Conservation (phyloP, 2,113 vertebrate species). For the Gadus chalcogrammus region DNA sequence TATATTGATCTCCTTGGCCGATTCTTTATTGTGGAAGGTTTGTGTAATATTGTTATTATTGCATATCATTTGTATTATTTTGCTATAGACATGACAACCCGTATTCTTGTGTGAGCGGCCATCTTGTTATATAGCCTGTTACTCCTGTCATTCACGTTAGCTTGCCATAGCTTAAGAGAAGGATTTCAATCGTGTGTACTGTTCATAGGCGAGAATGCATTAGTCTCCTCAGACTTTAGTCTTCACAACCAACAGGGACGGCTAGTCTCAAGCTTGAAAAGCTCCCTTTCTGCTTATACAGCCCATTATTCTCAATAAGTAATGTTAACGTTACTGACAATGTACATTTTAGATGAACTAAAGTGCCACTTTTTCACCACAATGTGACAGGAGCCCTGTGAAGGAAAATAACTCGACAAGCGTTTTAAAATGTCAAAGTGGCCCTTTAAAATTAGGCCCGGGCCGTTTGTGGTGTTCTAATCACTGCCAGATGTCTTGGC, state of each 20-base stretch:
- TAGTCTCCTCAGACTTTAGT: not conserved
- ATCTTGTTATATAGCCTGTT: not conserved
- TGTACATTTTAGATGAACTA: not conserved
- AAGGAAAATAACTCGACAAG: not conserved
- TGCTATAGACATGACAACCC: slow-evolving; percentile 26
- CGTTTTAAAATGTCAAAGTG: slow-evolving; percentile 2
- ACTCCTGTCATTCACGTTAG: not conserved
- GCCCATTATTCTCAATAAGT: not conserved
- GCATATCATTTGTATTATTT: slow-evolving; percentile 31
- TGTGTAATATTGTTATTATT: slow-evolving; percentile 33
- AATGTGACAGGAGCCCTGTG: not conserved
- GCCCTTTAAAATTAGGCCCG: not conserved
- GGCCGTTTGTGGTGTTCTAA: slow-evolving; percentile 42
- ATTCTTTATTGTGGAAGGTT: slow-evolving; percentile 10
- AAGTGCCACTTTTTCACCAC: not conserved
- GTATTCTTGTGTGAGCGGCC: slow-evolving; percentile 7
- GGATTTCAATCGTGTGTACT: not conserved
- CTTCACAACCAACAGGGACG: slow-evolving; percentile 2
- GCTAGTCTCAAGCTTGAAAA: slow-evolving; percentile 1
- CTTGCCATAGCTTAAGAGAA: slow-evolving; percentile 2
- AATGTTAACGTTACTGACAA: not conserved
- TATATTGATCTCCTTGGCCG: slow-evolving; percentile 9
- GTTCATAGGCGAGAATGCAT: not conserved
- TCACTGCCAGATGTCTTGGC: slow-evolving; percentile 25
- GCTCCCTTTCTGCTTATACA: not conserved